Percentiles rank a stretch among this genome's conserved stretches.
These are phyloP conservation scores for Sycophila texana DNA, from an alignment of 2,888 invertebrate genomes.

Conservation along the genomic window DNA sequence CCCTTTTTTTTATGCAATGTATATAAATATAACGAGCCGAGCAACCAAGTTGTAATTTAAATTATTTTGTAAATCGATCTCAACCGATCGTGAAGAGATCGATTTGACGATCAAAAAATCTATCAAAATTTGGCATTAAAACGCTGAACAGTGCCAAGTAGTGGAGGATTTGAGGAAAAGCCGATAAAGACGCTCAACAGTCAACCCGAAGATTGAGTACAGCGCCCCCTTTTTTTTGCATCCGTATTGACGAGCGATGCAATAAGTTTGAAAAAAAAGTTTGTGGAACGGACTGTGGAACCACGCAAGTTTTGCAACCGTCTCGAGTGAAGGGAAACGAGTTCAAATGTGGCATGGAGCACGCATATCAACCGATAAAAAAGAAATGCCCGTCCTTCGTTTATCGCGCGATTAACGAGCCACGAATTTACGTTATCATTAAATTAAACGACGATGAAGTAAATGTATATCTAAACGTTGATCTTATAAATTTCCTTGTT, in stretches of 20 bases:
- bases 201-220: not conserved
- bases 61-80: slow-evolving; percentile 21
- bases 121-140: not conserved
- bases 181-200: not conserved
- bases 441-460: too few species aligned
- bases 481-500: too few species aligned
- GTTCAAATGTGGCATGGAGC: slow-evolving; percentile 23
- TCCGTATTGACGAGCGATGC: not conserved
- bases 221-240: slow-evolving; percentile 6
- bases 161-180: not conserved
- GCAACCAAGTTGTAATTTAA: not conserved
- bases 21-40: not conserved
- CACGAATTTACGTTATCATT: too few species aligned
- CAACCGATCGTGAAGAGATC: not conserved
- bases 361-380: not conserved
- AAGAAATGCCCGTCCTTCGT: slow-evolving; percentile 8
- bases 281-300: slow-evolving; percentile 12
- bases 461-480: too few species aligned
- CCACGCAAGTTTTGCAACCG: slow-evolving; percentile 53
- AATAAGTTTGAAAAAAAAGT: slow-evolving; percentile 20
- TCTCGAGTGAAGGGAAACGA: slow-evolving; percentile 56
- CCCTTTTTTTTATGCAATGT: slow-evolving; percentile 1
- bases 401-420: not conserved
- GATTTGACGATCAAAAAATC: not conserved
- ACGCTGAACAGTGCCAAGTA: not conserved